These are phyloP conservation scores for Achatina immaculata DNA, from an alignment of 1,140 invertebrate species.

Conservation along the genomic window DNA sequence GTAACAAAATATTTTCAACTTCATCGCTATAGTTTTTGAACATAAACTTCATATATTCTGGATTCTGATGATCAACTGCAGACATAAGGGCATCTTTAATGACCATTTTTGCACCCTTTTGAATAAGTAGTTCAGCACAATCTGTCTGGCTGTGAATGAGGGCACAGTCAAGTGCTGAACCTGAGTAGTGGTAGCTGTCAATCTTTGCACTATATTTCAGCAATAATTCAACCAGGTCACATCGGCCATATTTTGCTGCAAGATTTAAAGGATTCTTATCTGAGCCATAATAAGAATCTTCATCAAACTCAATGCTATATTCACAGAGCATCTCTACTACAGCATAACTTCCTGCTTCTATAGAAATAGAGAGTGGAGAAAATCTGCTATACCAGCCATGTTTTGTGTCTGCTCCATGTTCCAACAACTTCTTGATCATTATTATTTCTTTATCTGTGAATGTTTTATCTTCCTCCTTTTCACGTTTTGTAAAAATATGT, in stretches of 20 bases:
- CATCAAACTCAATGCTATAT: background rate
- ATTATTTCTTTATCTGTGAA: too few species aligned
- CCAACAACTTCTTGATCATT: too few species aligned
- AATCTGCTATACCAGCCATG: too few species aligned
- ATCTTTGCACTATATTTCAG: background rate
- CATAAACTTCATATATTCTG: background rate
- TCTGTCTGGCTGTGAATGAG: background rate
- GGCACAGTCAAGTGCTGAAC: background rate
- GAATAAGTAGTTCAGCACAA: background rate
- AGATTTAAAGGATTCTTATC: too few species aligned
- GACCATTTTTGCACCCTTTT: background rate
- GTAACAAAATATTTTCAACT: background rate
- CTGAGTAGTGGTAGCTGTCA: background rate
- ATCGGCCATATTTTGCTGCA: too few species aligned
- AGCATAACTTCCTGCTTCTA: background rate
- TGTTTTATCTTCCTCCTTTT: too few species aligned
- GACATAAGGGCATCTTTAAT: background rate
- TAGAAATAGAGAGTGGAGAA: background rate
- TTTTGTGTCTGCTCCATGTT: too few species aligned
- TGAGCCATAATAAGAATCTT: background rate
- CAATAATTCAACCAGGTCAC: too few species aligned
- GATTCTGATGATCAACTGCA: background rate
- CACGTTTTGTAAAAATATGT: too few species aligned
- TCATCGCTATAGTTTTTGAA: background rate
- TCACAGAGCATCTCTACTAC: background rate